phyloP scores from a whole-genome alignment of 2,113 vertebrate species.

The Gnathonemus longibarbis region DNA sequence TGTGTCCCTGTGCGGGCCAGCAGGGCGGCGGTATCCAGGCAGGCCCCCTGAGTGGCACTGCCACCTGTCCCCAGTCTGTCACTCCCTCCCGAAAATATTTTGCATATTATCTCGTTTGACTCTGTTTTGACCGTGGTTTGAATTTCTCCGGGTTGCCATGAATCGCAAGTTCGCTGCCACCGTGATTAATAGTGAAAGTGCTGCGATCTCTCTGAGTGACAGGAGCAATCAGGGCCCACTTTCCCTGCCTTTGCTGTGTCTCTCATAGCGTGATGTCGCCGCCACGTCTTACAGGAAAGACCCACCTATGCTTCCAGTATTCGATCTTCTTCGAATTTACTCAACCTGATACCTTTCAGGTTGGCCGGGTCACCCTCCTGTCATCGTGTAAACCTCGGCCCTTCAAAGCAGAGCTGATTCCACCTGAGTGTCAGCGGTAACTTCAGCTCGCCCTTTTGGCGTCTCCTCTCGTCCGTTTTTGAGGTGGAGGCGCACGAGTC shows the following conservation, averaged over 20 bases:
- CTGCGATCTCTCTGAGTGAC: not conserved
- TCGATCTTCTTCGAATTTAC: not conserved
- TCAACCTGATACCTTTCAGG: not conserved
- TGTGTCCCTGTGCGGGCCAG: too few relatives aligned
- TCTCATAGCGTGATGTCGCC: not conserved
- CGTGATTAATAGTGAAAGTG: not conserved
- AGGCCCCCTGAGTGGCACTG: not conserved
- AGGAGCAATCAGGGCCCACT: not conserved
- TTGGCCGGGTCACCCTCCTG: not conserved
- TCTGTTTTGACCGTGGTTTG: not conserved
- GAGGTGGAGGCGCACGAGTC: not conserved
- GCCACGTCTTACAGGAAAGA: not conserved
- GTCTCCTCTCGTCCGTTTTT: not conserved
- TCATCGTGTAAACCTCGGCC: not conserved
- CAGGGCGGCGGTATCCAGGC: not conserved
- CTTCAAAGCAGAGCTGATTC: not conserved
- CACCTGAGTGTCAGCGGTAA: not conserved
- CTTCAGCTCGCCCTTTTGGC: not conserved
- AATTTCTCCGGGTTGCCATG: not conserved
- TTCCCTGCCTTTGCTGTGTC: not conserved
- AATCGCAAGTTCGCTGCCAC: not conserved
- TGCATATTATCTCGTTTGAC: not conserved
- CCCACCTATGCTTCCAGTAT: constrained; percentile 9
- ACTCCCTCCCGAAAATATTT: not conserved
- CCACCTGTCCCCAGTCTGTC: not conserved